Base-by-base conservation (phyloP, 1,140 invertebrate genomes). In the Oscheius sp. region DNA sequence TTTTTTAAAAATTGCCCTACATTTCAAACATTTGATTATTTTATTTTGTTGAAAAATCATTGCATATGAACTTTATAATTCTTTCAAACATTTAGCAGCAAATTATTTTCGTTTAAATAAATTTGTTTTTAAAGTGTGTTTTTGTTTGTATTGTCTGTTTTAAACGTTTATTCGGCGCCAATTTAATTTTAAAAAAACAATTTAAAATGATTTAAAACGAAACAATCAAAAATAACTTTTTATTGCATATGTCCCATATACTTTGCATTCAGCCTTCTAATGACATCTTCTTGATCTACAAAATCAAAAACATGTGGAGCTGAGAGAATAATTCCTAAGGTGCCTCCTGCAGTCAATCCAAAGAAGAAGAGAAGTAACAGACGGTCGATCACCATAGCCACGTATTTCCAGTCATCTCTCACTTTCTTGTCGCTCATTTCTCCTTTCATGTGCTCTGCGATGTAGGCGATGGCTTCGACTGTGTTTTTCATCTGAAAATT, bases 231-330 rank as follows among this genome's bases (percentile, higher is more conserved):
- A n/a, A n/a, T n/a, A n/a, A 10, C n/a, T 42, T 42, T 10, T 55
- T 55, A 55, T 55, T 55, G 49, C 7, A 55, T 55, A 55, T 55
- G 15, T 28, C 46, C 46, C 32, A 65, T 73, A 49, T 66, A 68
- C 35, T 68, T 74, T 1, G 59, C 74, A 45, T 77, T 82, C 85
- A 95, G 94, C 81, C 93, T 93, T 87, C 94, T 92, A 80, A 96
- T 95, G 80, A 96, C 94, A 85, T 91, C 90, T 85, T 96, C 93
- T 87, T 97, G 94, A 87, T 97, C 95, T 64, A 97, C 93, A 84
- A 93, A 94, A 87, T 99, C 95, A 86, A 99, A 98, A 85, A 99
- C 98, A 87, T 98, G 93, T 34, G 96, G 96, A 0, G 96, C 95
- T 84, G 97, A 93, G 90, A 61, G 58, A 26, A 74, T 74, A n/a